Percentiles rank a stretch among this genome's conserved stretches.
Conservation (phyloP, 2,888 invertebrate genomes). For the Netelia inedita region DNA sequence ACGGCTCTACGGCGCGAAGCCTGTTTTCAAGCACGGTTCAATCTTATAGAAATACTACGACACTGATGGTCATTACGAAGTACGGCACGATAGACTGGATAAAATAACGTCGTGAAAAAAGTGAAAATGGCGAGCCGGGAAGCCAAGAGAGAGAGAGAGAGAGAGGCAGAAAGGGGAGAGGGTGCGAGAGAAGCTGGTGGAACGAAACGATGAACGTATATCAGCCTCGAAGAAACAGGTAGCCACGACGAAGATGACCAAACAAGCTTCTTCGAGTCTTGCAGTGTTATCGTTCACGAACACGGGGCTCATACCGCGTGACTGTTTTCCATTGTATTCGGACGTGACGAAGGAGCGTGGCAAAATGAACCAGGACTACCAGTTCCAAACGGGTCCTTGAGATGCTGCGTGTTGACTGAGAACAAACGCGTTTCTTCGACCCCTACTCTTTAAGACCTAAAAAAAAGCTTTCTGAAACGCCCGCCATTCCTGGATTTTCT, state of each 20-base stretch:
- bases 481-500: background rate
- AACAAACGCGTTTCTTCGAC: slow-evolving; percentile 9
- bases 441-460: background rate
- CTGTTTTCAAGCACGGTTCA: too few relatives aligned
- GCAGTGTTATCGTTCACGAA: slow-evolving; percentile 47
- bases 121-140: slow-evolving; percentile 17
- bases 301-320: slow-evolving; percentile 13
- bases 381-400: slow-evolving; percentile 33
- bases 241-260: slow-evolving; percentile 51
- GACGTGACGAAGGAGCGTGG: slow-evolving; percentile 50
- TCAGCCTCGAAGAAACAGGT: slow-evolving; percentile 45
- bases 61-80: background rate
- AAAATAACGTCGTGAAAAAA: slow-evolving; percentile 23
- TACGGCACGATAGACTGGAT: slow-evolving; percentile 6
- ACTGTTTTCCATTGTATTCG: slow-evolving; percentile 50
- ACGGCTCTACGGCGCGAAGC: too few relatives aligned
- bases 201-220: slow-evolving; percentile 33
- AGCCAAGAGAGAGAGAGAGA: background rate
- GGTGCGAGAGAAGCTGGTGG: background rate
- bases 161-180: background rate
- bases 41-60: background rate
- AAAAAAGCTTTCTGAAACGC: background rate
- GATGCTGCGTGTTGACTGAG: slow-evolving; percentile 27
- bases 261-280: slow-evolving; percentile 45
- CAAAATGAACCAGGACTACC: slow-evolving; percentile 57